Base-by-base conservation (phyloP, 2,888 invertebrate genomes). In the Ariolimax columbianus region DNA sequence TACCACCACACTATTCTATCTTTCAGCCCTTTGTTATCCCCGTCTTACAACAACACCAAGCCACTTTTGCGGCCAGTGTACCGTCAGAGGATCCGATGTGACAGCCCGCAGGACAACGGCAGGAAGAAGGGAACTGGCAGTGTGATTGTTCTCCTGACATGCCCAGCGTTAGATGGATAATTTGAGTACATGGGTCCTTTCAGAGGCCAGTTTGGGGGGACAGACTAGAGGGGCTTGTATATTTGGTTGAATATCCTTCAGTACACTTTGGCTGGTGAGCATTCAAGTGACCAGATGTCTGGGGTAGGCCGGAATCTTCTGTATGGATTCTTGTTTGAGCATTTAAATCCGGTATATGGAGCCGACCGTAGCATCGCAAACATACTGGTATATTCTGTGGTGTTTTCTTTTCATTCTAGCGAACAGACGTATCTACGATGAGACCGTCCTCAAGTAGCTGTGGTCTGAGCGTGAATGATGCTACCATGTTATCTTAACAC, bases 31-130 rank as follows among this genome's bases (percentile, higher is more conserved):
- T 70, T 33, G 2, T 3, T 36, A 6, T 17, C 17, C 1, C 30
- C 23, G 14, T 47, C 73, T 75, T 72, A 23, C 72, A 72, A 75
- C 26, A 43, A 75, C 43, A 47, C 17, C 47, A 11, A 30, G 30
- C 73, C 73, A 75, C 73, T 75, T 75, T 43, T 75, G 73, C 73
- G 73, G 47, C 47, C 73, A 75, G 73, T 47, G n/a, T 47, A 47
- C 73, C 73, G 47, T 47, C 73, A 43, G 47, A n/a, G 14, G 47
- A 75, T 75, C 43, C 26, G n/a, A 14, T 47, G 26, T 47, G n/a
- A 75, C 73, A 30, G 14, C 43, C 30, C 7, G 1, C 4, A 30
- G 73, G 30, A 75, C 73, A 75, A 75, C 40, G 30, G n/a, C 63
- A 38, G 23, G 72, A 72, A 26, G 38, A 26, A 43, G n/a, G 26